These are phyloP conservation scores for Gambusia yucatana DNA, from an alignment of 2,797 vertebrate species.

Conservation along the genomic window DNA sequence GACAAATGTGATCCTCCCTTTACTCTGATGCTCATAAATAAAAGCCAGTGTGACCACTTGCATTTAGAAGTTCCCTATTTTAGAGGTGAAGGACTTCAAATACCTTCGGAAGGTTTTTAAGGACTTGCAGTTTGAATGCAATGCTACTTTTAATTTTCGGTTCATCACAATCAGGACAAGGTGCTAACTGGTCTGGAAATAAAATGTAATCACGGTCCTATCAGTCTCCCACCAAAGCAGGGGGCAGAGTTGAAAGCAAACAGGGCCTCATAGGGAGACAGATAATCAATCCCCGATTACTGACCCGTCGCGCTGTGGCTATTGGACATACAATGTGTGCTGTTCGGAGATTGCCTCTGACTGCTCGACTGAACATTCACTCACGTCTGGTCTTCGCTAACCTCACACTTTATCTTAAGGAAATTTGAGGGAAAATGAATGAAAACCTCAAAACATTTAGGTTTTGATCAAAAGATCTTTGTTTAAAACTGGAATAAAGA, in stretches of 20 bases:
- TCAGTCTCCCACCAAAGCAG: conserved; percentile 48
- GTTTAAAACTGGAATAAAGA: conserved; percentile 8
- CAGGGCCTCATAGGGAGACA: conserved; percentile 29
- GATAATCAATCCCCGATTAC: conserved; percentile 52
- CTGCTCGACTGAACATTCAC: conserved; percentile 33
- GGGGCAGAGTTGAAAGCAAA: conserved; percentile 31
- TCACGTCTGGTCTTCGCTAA: conserved; percentile 9
- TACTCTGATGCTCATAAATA: background rate
- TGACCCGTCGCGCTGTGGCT: conserved; percentile 38
- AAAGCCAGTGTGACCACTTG: background rate
- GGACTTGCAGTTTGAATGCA: background rate
- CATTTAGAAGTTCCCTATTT: background rate
- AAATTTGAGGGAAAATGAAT: conserved; percentile 25
- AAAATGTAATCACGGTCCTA: conserved; percentile 47
- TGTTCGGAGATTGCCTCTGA: conserved; percentile 30
- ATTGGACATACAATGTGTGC: conserved; percentile 9
- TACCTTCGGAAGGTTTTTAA: background rate
- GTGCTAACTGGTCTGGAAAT: conserved; percentile 42
- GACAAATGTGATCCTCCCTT: background rate
- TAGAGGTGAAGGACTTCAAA: background rate
- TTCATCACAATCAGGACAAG: conserved; percentile 23
- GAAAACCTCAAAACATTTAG: background rate
- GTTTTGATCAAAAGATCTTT: conserved; percentile 13
- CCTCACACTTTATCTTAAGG: conserved; percentile 17
- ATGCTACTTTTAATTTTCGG: conserved; percentile 3